These are phyloP conservation scores for Bettongia penicillata DNA, from an alignment of 2,113 vertebrate genomes.

Conservation along the genomic window DNA sequence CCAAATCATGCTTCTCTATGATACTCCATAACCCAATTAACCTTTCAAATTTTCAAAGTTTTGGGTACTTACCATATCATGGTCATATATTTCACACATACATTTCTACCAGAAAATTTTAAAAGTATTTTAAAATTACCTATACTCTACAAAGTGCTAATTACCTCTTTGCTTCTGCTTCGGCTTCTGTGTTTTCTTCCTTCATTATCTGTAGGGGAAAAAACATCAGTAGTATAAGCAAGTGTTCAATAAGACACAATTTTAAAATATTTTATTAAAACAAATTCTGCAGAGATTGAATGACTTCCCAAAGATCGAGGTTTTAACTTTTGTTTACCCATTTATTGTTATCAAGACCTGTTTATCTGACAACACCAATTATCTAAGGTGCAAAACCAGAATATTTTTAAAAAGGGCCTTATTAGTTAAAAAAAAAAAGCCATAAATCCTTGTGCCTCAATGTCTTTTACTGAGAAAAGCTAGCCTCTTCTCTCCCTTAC, in stretches of 20 bases:
- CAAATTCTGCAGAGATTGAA: background rate
- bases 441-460: background rate
- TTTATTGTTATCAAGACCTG: background rate
- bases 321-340: background rate
- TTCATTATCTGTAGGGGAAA: conserved; percentile 82
- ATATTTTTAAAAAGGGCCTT: background rate
- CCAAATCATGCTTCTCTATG: conserved; percentile 86
- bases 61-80: conserved; percentile 93
- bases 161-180: conserved; percentile 99
- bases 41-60: conserved; percentile 79
- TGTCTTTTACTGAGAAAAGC: background rate
- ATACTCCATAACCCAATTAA: conserved; percentile 84
- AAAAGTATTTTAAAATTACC: conserved; percentile 85
- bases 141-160: conserved; percentile 90
- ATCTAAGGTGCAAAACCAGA: background rate
- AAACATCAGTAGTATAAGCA: conserved; percentile 49
- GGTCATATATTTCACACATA: conserved; percentile 81
- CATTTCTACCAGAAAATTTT: conserved; percentile 84
- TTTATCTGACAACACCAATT: background rate
- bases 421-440: background rate
- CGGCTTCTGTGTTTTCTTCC: conserved; percentile 95
- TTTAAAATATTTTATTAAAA: conserved; percentile 27
- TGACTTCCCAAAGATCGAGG: background rate
- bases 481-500: background rate
- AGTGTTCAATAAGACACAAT: conserved; percentile 11